phyloP scores from a whole-genome alignment of 2,888 invertebrate genomes.

The Gari tellinella region DNA sequence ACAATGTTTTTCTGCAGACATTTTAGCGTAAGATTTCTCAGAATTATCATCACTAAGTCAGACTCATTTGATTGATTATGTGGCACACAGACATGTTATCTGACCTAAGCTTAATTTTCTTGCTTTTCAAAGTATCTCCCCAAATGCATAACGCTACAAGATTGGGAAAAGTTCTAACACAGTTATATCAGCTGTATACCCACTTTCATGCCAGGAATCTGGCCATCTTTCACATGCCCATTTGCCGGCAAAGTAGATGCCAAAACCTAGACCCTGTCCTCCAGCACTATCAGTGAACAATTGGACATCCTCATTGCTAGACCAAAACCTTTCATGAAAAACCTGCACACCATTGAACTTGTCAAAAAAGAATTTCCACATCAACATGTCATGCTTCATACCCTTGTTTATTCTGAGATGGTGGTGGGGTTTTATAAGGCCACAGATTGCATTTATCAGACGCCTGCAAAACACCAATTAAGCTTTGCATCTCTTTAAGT shows the following conservation, averaged over 20 bases:
- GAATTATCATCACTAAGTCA: constrained; percentile 17
- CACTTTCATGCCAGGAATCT: constrained; percentile 14
- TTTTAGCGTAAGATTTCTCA: constrained; percentile 21
- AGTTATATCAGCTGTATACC: constrained; percentile 22
- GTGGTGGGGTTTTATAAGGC: constrained; percentile 5
- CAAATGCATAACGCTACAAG: constrained; percentile 12
- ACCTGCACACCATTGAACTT: too few relatives aligned
- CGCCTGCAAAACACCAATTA: constrained; percentile 8
- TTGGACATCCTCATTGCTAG: constrained; percentile 27
- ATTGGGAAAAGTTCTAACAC: constrained; percentile 30
- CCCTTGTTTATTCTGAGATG: constrained; percentile 1
- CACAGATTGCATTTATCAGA: constrained; percentile 7
- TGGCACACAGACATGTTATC: constrained; percentile 37
- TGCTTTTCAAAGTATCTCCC: constrained; percentile 22
- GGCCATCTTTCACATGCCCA: constrained; percentile 22
- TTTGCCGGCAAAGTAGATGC: constrained; percentile 23
- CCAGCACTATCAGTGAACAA: too few relatives aligned
- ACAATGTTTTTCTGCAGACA: constrained; percentile 23
- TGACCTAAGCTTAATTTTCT: constrained; percentile 27
- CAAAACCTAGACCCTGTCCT: too few relatives aligned
- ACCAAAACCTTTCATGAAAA: constrained; percentile 40
- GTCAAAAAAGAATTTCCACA: too few relatives aligned
- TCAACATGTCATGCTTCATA: too few relatives aligned
- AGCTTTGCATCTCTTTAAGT: constrained; percentile 1
- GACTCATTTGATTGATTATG: constrained; percentile 34